Percentiles rank a stretch among this genome's conserved stretches.
Evolutionary conservation across 2,797 vertebrate genomes (phyloP).

Genomic region (Dallia pectoralis): DNA sequence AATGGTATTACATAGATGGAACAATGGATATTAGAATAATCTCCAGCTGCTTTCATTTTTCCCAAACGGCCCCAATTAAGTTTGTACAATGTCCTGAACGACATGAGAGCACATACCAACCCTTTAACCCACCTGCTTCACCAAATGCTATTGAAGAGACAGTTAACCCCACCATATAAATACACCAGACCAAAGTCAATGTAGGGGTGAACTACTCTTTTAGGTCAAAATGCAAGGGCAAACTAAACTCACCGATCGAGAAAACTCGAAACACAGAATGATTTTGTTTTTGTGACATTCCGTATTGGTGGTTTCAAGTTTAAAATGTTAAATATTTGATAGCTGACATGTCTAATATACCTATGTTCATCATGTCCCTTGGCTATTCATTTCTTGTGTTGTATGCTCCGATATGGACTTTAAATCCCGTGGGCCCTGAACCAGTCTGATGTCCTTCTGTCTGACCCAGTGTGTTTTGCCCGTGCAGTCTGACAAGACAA

Average conservation of each 20-base stretch:
- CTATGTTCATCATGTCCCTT: background rate
- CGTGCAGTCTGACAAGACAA: slow-evolving; percentile 40
- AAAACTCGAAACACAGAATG: background rate
- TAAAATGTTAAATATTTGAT: background rate
- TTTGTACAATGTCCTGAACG: background rate
- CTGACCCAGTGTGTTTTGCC: slow-evolving; percentile 30
- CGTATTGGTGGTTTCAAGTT: background rate
- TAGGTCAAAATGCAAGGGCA: slow-evolving; percentile 41
- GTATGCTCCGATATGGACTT: background rate
- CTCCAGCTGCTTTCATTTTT: background rate
- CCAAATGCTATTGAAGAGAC: background rate
- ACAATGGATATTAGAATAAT: background rate
- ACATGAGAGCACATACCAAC: slow-evolving; percentile 4
- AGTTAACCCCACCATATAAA: background rate
- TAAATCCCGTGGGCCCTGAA: background rate
- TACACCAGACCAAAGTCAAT: background rate
- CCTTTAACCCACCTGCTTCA: background rate
- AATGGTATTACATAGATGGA: background rate
- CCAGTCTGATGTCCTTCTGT: background rate
- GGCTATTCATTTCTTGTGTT: background rate
- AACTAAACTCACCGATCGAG: slow-evolving; percentile 18
- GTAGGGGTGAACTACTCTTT: background rate
- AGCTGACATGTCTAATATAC: background rate
- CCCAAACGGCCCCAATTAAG: background rate
- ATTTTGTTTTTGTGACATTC: background rate